phyloP scores from a whole-genome alignment of 2,888 invertebrate species.

The Athalia circularis region DNA sequence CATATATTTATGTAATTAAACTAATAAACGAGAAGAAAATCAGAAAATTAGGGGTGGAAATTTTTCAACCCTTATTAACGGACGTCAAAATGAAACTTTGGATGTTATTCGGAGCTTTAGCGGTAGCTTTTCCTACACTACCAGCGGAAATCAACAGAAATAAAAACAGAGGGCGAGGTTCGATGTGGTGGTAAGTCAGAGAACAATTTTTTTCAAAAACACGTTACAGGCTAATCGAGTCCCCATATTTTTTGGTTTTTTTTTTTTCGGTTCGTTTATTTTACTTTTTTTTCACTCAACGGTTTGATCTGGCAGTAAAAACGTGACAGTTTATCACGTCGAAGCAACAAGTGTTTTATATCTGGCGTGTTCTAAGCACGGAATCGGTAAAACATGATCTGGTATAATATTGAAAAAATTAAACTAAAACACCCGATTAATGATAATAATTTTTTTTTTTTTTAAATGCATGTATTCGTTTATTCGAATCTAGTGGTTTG shows the following conservation, averaged over 20 bases:
- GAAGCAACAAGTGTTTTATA: conserved; percentile 14
- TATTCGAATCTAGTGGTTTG: not conserved
- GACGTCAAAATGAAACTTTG: conserved; percentile 65
- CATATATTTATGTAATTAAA: not conserved
- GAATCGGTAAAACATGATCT: too few species aligned
- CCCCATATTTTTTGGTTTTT: not conserved
- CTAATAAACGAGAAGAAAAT: not conserved
- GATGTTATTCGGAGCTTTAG: conserved; percentile 72
- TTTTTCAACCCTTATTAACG: not conserved
- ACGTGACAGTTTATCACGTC: not conserved
- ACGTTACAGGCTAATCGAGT: not conserved
- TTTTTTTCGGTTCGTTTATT: not conserved
- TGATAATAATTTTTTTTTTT: too few species aligned
- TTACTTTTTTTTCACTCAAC: not conserved
- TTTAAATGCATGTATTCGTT: too few species aligned
- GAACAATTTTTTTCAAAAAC: not conserved
- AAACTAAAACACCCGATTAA: not conserved
- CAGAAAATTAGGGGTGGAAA: not conserved
- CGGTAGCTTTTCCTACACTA: conserved; percentile 76
- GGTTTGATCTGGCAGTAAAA: not conserved
- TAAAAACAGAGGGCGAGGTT: conserved; percentile 88
- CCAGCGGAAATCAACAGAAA: conserved; percentile 69
- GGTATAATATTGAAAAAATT: not conserved
- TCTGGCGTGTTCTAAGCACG: not conserved
- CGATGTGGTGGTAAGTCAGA: conserved; percentile 93